These are phyloP conservation scores for Corythaixoides concolor DNA, from an alignment of 2,113 vertebrate species.

Conservation along the genomic window DNA sequence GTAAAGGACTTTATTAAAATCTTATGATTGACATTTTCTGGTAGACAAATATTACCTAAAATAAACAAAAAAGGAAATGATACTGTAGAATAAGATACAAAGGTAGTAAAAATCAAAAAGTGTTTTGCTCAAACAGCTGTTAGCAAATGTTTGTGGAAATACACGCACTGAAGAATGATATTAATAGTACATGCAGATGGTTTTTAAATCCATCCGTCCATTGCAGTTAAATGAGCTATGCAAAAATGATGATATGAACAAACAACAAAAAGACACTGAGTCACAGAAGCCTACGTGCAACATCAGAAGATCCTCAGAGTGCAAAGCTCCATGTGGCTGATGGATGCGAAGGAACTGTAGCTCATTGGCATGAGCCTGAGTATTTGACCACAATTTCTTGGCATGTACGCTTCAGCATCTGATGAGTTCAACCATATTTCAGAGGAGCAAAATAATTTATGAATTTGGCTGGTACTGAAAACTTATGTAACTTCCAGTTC, in stretches of 20 bases:
- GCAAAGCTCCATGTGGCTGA: not conserved
- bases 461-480: not conserved
- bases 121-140: conserved; percentile 23
- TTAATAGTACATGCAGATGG: conserved; percentile 49
- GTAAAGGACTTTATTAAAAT: not conserved
- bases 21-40: not conserved
- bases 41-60: not conserved
- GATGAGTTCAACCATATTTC: not conserved
- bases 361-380: not conserved
- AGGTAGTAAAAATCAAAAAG: not conserved
- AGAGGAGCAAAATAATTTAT: not conserved
- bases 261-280: not conserved
- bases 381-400: not conserved
- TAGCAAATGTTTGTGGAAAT: conserved; percentile 22
- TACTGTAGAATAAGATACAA: conserved; percentile 16
- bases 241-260: not conserved
- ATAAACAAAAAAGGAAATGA: not conserved
- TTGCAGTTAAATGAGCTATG: not conserved
- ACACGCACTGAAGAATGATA: not conserved
- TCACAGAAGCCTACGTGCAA: not conserved
- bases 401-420: accelerated
- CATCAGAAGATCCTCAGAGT: not conserved
- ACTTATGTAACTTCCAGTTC: not conserved
- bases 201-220: conserved; percentile 21
- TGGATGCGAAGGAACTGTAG: not conserved